These are phyloP conservation scores for Zingel zingel DNA, from an alignment of 2,113 vertebrate species.

Conservation along the genomic window DNA sequence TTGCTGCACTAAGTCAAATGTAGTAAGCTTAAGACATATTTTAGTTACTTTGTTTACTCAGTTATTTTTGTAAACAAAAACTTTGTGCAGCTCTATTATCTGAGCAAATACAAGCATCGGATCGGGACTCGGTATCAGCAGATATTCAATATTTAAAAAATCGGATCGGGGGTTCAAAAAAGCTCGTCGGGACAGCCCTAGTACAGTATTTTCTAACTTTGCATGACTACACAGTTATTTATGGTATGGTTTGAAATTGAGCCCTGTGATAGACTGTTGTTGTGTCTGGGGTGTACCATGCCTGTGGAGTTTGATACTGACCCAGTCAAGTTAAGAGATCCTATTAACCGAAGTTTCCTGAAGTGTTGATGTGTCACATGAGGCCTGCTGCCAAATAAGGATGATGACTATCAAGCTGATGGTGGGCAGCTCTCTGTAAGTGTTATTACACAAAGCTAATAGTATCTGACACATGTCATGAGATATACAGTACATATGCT, in stretches of 20 bases:
- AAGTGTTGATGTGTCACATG: neutral
- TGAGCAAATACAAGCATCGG: too few relatives aligned
- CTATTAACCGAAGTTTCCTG: neutral
- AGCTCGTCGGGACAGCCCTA: too few relatives aligned
- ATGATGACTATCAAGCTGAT: constrained; percentile 5
- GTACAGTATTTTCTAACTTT: neutral
- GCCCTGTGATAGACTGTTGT: neutral
- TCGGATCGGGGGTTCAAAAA: too few relatives aligned
- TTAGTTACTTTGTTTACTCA: too few relatives aligned
- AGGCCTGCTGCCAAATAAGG: neutral
- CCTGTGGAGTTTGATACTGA: neutral
- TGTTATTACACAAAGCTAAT: constrained; percentile 12
- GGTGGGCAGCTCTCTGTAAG: neutral
- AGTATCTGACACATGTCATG: constrained; percentile 2
- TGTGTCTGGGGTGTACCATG: neutral
- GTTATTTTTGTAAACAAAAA: too few relatives aligned
- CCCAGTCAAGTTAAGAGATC: neutral
- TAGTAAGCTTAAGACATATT: too few relatives aligned
- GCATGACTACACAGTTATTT: neutral
- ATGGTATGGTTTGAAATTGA: neutral
- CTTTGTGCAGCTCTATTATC: too few relatives aligned
- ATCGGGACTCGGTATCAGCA: too few relatives aligned
- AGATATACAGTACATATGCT: neutral
- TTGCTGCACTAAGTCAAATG: too few relatives aligned
- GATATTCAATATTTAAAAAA: too few relatives aligned